Evolutionary conservation across 1,140 invertebrate species (phyloP).

Genomic region (Oscheius sp.): DNA sequence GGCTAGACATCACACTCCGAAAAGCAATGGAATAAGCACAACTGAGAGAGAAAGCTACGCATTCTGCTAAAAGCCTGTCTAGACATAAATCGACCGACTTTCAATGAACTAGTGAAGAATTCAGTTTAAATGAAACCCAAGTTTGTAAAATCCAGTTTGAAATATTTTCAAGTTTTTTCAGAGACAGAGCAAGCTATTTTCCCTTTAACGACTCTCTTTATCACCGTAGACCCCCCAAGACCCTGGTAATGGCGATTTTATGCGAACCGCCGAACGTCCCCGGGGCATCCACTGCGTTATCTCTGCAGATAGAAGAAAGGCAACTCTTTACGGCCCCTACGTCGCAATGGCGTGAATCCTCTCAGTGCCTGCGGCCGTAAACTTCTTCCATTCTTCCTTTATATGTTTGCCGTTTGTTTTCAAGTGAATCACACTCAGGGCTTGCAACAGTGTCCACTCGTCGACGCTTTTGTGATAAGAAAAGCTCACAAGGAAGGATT

Average conservation of each 20-base stretch:
- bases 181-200: no score
- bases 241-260: not conserved
- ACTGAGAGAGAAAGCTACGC: no score
- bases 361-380: not conserved
- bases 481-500: no score
- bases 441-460: not conserved
- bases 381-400: not conserved
- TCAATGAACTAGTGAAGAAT: no score
- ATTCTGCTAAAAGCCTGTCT: no score
- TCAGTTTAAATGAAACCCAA: no score
- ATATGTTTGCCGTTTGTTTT: conserved; percentile 3
- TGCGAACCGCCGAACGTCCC: not conserved
- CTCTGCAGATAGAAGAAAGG: not conserved
- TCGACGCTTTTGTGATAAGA: not conserved
- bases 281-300: not conserved
- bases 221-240: not conserved
- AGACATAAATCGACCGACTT: no score
- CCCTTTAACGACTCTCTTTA: no score
- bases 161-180: no score
- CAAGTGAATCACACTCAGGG: not conserved
- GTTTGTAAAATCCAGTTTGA: no score
- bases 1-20: no score
- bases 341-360: not conserved
- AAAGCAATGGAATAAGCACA: no score
- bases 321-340: not conserved